Conservation (phyloP, 2,113 vertebrate species). For the Mixornis gularis region DNA sequence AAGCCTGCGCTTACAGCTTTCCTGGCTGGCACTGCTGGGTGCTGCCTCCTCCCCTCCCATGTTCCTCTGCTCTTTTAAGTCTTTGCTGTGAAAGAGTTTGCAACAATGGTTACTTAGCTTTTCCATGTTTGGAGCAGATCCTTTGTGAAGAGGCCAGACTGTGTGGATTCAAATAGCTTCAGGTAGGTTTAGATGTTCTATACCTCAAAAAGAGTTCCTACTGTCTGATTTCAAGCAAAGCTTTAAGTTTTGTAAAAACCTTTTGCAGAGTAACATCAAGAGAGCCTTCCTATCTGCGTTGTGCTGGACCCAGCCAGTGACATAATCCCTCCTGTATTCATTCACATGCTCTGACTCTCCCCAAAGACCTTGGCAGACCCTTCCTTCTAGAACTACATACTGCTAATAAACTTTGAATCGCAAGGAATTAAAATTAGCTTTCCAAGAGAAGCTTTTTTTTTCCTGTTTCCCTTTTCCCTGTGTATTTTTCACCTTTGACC, state of each 20-base stretch:
- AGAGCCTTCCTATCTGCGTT: rapidly evolving
- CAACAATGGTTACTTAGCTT: rapidly evolving
- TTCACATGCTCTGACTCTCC: not conserved
- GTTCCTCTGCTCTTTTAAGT: not conserved
- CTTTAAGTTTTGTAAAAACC: not conserved
- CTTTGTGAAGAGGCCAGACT: not conserved
- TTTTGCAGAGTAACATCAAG: not conserved
- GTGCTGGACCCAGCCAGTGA: not conserved
- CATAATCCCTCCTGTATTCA: rapidly evolving
- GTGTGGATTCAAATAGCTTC: not conserved
- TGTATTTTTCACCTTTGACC: not conserved
- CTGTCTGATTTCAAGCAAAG: not conserved
- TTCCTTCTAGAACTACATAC: not conserved
- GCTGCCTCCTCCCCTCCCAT: rapidly evolving
- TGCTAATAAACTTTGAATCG: not conserved
- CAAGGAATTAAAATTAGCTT: not conserved
- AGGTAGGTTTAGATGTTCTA: not conserved
- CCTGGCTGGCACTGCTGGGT: not conserved
- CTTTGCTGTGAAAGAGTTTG: not conserved
- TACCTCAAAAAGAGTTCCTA: not conserved
- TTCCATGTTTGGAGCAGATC: not conserved
- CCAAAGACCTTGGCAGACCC: too few relatives aligned
- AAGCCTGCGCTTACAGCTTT: not conserved
- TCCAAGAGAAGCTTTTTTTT: not conserved
- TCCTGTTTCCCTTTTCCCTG: rapidly evolving